Conservation (phyloP, 2,113 vertebrate genomes). For the rat (Rattus norvegicus) region DNA sequence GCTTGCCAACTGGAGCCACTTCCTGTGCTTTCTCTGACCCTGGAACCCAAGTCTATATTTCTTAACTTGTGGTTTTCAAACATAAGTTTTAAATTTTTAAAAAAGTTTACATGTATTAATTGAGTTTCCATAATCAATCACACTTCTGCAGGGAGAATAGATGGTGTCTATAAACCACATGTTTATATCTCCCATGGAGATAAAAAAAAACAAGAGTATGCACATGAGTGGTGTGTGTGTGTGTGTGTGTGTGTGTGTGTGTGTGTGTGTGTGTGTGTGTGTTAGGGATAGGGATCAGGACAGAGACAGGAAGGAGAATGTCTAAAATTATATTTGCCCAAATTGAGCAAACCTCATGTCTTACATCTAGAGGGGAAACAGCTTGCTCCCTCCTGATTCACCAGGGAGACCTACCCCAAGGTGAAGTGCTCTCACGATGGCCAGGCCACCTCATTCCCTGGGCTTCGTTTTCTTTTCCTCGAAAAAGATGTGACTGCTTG, state of each 20-base stretch:
- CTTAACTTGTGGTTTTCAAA: not conserved
- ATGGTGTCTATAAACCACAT: not conserved
- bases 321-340: not conserved
- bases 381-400: not conserved
- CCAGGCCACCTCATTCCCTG: not conserved
- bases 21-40: not conserved
- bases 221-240: too few species aligned
- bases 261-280: not conserved
- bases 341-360: not conserved
- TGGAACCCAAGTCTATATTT: not conserved
- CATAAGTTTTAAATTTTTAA: not conserved
- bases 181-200: not conserved
- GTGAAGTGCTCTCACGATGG: not conserved
- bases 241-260: not conserved
- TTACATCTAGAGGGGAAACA: not conserved
- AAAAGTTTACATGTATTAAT: not conserved
- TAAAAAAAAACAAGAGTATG: not conserved
- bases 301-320: not conserved
- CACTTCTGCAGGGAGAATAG: not conserved
- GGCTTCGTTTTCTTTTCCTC: conserved; percentile 38
- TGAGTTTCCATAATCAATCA: not conserved
- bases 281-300: not conserved
- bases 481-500: not conserved
- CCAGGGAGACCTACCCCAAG: not conserved
- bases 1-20: not conserved